A percentile compares a stretch with the other conserved stretches of the same genome.
These are phyloP conservation scores for Nesidiocoris tenuis DNA, from an alignment of 2,888 invertebrate species.

Conservation along the genomic window DNA sequence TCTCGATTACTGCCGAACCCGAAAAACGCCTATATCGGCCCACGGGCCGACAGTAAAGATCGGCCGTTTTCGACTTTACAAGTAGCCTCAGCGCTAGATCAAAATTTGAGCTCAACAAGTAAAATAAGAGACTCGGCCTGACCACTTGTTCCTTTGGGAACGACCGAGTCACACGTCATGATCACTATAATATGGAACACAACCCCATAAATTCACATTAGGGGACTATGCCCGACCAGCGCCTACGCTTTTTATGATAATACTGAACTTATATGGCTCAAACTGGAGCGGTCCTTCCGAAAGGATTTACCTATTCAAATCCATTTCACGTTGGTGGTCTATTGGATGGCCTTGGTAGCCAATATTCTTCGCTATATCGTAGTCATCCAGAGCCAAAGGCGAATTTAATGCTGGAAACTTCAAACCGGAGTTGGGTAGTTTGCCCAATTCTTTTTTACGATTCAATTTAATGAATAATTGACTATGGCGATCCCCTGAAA, in stretches of 20 bases:
- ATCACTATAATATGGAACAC: constrained; percentile 18
- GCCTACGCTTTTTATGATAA: constrained; percentile 38
- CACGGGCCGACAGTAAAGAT: background rate
- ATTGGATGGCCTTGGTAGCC: background rate
- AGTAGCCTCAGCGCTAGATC: background rate
- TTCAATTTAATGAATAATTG: too few relatives aligned
- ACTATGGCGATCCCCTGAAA: too few relatives aligned
- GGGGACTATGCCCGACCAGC: constrained; percentile 15
- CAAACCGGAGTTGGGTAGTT: too few relatives aligned
- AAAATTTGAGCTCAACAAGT: background rate
- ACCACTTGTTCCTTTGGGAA: constrained; percentile 13
- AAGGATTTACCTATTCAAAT: constrained; percentile 38
- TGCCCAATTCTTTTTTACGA: too few relatives aligned
- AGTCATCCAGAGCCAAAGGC: too few relatives aligned
- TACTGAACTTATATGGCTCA: constrained; percentile 28
- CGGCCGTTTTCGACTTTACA: background rate
- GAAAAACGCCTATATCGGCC: background rate
- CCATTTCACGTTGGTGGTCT: constrained; percentile 36
- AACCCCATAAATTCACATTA: constrained; percentile 36
- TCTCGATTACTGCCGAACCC: background rate
- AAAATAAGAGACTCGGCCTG: background rate
- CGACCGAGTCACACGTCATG: constrained; percentile 10
- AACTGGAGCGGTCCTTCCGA: constrained; percentile 25
- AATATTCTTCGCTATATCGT: too few relatives aligned
- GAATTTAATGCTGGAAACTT: too few relatives aligned